Conservation (phyloP, 2,113 vertebrate species). For the Nothobranchius furzeri region DNA sequence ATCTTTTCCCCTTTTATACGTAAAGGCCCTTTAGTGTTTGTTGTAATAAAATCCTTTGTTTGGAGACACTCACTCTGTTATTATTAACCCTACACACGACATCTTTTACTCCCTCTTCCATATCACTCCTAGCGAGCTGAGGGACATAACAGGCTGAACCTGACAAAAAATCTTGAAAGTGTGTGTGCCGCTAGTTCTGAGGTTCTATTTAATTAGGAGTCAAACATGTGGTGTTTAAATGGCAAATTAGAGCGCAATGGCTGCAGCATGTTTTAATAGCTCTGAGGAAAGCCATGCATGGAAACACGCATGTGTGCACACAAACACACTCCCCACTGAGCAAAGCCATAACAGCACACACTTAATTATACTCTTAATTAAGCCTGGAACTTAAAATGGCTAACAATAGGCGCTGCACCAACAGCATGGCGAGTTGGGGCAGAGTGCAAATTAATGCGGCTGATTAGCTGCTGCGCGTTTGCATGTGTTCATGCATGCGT, state of each 20-base stretch:
- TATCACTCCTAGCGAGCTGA: no score
- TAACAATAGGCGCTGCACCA: slow-evolving; percentile 14
- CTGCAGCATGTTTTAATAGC: slow-evolving; percentile 37
- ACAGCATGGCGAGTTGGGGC: slow-evolving; percentile 7
- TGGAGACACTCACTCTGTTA: no score
- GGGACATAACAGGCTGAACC: not conserved
- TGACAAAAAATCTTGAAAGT: slow-evolving; percentile 2
- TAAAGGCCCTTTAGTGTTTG: no score
- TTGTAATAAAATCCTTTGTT: no score
- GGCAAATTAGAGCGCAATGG: slow-evolving; percentile 56
- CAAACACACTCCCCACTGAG: slow-evolving; percentile 39
- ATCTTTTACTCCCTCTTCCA: no score
- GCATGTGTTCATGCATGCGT: slow-evolving; percentile 6
- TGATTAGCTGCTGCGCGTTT: slow-evolving; percentile 17
- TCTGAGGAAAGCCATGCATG: slow-evolving; percentile 25
- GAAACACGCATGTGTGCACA: slow-evolving; percentile 10
- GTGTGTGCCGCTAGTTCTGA: not conserved
- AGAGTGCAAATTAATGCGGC: slow-evolving; percentile 34
- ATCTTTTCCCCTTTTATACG: no score
- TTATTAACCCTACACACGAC: no score
- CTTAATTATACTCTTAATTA: slow-evolving; percentile 72
- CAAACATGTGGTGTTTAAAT: slow-evolving; percentile 71
- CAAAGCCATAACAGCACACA: slow-evolving; percentile 50
- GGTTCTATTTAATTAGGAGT: slow-evolving; percentile 64
- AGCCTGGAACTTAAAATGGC: slow-evolving; percentile 51